Evolutionary conservation across 2,113 vertebrate species (phyloP), one percentile per base, ranked within the genome.

Genomic region (Sander lucioperca): DNA sequence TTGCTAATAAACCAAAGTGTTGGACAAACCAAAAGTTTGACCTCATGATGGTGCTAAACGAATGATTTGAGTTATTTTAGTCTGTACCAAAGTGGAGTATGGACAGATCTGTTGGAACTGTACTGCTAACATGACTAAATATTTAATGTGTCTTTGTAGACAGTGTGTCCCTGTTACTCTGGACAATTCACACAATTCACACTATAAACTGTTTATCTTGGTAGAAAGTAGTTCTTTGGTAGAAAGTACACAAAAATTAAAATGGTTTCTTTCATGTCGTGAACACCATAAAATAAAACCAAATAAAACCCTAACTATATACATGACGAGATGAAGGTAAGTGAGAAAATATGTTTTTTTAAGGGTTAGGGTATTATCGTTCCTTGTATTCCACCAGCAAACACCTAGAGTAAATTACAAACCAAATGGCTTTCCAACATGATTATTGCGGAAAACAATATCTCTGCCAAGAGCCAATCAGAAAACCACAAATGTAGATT

Each of bases 401-500:
- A 63, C 65, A 80, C 23, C 21, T 79, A 45, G 50, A 36, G 56
- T 43, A 25, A 84, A 82, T 75, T 87, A 43, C 18, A 73, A 68
- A 75, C 75, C 78, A 89, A 83, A 83, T 74, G 66, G 71, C 57
- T 62, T 57, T 70, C 51, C 69, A 63, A 69, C 48, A 63, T 25
- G 33, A 80, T 51, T n/a, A 67, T 80, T 27, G 10, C 4, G 9
- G 36, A n/a, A 67, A 79, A 83, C 70, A 80, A 85, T 69, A 66
- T 56, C 64, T 16, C 18, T 68, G 39, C 62, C 56, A 56, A 33
- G 68, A 73, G 53, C 65, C 73, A 69, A 59, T 50, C 43, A 62
- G 82, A 75, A 82, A 82, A 68, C 83, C 68, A 69, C 65, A 74
- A 79, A 74, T 85, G 79, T 57, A 64, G 57, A 77, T 90, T 71